Evolutionary conservation across 2,888 invertebrate genomes (phyloP), one percentile per base, ranked within the genome.

Genomic region (Dryadula phaetusa): DNA sequence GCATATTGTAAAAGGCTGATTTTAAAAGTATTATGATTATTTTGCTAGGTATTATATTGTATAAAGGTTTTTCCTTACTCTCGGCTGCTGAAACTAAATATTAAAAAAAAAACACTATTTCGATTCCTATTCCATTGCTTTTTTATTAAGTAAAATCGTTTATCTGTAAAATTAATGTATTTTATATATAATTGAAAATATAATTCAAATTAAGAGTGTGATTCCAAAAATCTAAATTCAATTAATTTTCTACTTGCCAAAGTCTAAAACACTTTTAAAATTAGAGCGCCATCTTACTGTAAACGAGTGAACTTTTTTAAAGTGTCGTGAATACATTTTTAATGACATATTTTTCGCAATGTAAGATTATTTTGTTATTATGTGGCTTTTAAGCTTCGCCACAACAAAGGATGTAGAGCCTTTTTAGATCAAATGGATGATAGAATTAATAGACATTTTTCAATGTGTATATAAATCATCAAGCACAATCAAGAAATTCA

Each of bases 251-350:
- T 18, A 4, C 2, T 18, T 32, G 6, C 12, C 32, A 14, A 12
- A n/a, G 8, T 20, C 6, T 34, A 12, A 42, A 28, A 16, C 18
- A 60, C 16, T 25, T 58, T 60, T 44, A 28, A 44, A 22, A n/a
- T 60, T 18, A 7, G 12, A 60, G 60, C 60, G 60, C 60, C 60
- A 60, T 60, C 60, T 60, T 60, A 18, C 28, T 16, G 28, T 25
- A 32, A 28, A 42, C 16, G 28, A 40, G 1, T 28, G 60, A 60
- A 60, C 60, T 60, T 60, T 58, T 52, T 44, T 28, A 44, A 60
- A 18, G 6, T 44, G 10, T 22, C 46, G 5, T 10, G 56, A 4
- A 42, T 42, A 40, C 40, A 34, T 58, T 34, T 18, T 16, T 18
- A 53, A 53, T 34, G 14, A 20, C 14, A 22, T 1, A n/a, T 14